A percentile compares a stretch with the other conserved stretches of the same genome.
phyloP scores from a whole-genome alignment of 2,113 vertebrate species.

The Oncorhynchus gorbuscha region DNA sequence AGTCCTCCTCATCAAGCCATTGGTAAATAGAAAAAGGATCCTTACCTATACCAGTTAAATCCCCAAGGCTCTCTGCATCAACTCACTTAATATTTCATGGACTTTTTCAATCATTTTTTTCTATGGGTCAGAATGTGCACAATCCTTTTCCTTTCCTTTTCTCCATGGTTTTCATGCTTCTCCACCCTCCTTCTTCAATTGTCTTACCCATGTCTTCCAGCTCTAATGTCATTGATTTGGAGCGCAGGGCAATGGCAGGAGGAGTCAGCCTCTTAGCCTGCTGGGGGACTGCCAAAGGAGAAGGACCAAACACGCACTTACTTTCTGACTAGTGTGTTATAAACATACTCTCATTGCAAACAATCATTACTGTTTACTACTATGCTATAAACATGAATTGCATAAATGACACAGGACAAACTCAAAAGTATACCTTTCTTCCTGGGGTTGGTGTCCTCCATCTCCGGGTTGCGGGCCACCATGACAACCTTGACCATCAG shows the following conservation, averaged over 20 bases:
- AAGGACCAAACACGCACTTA: conserved; percentile 44
- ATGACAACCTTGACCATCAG: conserved; percentile 94
- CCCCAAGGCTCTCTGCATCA: conserved; percentile 31
- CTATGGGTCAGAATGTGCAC: background rate
- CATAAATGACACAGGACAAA: background rate
- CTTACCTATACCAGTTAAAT: conserved; percentile 4
- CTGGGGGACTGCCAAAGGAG: conserved; percentile 77
- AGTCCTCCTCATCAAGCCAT: background rate
- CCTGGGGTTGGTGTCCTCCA: conserved; percentile 80
- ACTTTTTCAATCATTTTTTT: background rate
- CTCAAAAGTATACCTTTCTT: conserved; percentile 80
- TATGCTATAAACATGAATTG: conserved; percentile 8
- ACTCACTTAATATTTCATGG: conserved; percentile 39
- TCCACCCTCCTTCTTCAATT: background rate
- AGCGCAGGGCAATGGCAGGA: conserved; percentile 87
- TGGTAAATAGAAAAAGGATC: conserved; percentile 9
- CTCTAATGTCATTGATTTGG: conserved; percentile 95
- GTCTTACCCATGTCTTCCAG: conserved; percentile 90
- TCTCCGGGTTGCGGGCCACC: conserved; percentile 89
- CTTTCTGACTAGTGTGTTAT: conserved; percentile 39
- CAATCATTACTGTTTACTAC: too few relatives aligned
- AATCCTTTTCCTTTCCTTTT: conserved; percentile 7
- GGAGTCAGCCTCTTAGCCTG: conserved; percentile 87
- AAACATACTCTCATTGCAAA: background rate
- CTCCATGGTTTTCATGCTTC: background rate